These are phyloP conservation scores for Rhingia campestris DNA, from an alignment of 2,888 invertebrate species.

Conservation along the genomic window DNA sequence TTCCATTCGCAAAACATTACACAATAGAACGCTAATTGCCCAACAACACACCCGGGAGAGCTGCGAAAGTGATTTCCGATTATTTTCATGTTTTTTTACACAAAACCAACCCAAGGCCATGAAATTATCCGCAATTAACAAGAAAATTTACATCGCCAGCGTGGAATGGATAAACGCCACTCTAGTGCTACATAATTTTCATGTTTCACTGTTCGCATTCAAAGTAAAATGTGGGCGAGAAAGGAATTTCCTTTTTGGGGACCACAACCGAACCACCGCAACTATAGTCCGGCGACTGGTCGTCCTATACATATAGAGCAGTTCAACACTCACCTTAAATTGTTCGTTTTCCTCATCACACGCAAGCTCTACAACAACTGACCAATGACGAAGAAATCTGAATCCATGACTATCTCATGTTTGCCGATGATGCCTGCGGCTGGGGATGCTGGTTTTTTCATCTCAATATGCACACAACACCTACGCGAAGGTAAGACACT, in stretches of 20 bases:
- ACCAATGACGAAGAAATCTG: conserved; percentile 48
- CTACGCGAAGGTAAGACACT: conserved; percentile 55
- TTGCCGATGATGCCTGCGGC: conserved; percentile 50
- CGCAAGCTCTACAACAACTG: conserved; percentile 21
- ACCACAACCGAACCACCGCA: conserved; percentile 11
- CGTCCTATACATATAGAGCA: not conserved
- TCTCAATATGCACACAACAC: conserved; percentile 48
- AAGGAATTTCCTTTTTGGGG: conserved; percentile 45
- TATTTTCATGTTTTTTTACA: not conserved
- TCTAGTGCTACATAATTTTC: conserved; percentile 15
- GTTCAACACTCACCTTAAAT: conserved; percentile 40
- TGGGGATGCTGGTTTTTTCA: conserved; percentile 39
- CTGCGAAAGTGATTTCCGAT: conserved; percentile 3
- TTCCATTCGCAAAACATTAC: conserved; percentile 3
- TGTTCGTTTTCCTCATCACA: conserved; percentile 19
- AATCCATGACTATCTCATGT: conserved; percentile 39
- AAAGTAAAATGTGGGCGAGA: conserved; percentile 38
- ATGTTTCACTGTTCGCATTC: conserved; percentile 10
- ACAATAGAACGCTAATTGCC: conserved; percentile 27
- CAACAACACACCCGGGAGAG: not conserved
- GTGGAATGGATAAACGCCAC: not conserved
- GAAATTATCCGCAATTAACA: conserved; percentile 25
- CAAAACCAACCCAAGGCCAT: conserved; percentile 13
- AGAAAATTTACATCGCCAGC: not conserved
- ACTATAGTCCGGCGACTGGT: too few species aligned